Evolutionary conservation across 2,888 invertebrate genomes (phyloP), one percentile per base, ranked within the genome.

Genomic region (Muschampia staudingeri): DNA sequence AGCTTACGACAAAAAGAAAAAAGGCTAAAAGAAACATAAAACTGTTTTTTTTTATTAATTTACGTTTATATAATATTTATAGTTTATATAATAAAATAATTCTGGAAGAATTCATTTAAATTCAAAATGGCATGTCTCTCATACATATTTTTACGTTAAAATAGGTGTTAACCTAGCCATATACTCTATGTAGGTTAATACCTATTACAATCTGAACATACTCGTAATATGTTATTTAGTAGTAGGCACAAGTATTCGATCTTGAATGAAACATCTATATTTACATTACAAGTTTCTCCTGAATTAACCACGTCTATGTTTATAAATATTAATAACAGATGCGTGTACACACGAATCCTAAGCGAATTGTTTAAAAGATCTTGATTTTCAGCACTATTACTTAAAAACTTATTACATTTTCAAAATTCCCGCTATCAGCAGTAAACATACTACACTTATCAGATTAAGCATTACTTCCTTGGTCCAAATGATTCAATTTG

Each of bases 371-470:
- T 92, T 94, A 95, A 95, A 94, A 94, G 93, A 93, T 90, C 40
- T 73, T 89, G 85, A 84, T 86, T 82, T 83, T 88, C 84, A 86
- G 87, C 77, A 79, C 82, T 61, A 79, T 82, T 81, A 48, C 44
- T 37, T 82, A 69, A 77, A 82, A 84, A 84, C 84, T 82, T 84
- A 75, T 65, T 86, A 87, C 89, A 89, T 89, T 85, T 89, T 89
- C 90, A 94, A 93, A 95, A 94, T 94, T 93, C 88, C 90, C 92
- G 94, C 92, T 91, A 91, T 91, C 93, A 95, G 96, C 95, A 92
- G 94, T 94, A 95, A 94, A 92, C 94, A 94, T 94, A 94, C 95
- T 95, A 95, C 91, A 94, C 95, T 95, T 95, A 95, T 91, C 93
- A 90, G 90, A 87, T 88, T 76, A 80, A 70, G 93, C 89, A 89